Conservation (phyloP, 2,113 vertebrate species). For the Tychaedon coryphoeus region DNA sequence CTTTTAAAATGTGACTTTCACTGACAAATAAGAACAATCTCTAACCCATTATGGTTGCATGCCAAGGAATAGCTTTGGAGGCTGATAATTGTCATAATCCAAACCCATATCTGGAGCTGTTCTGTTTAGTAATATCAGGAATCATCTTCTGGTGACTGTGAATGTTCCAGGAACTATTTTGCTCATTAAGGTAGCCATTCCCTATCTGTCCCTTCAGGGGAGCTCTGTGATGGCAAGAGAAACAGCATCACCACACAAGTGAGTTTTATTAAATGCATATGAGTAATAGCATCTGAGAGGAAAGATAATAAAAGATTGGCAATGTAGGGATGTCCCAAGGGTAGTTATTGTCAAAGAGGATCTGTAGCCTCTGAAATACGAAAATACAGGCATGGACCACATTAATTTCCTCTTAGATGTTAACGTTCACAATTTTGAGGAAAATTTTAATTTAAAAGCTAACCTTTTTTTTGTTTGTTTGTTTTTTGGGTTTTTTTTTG, state of each 20-base stretch:
- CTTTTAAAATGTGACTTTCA: background rate
- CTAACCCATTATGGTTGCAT: background rate
- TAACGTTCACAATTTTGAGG: background rate
- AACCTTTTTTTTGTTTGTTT: background rate
- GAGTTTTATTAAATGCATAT: background rate
- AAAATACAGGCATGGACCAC: background rate
- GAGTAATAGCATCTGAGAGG: background rate
- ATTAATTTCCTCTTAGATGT: background rate
- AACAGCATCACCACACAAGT: background rate
- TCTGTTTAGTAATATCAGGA: background rate
- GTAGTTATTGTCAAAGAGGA: background rate
- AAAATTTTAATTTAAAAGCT: background rate
- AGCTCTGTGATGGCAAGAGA: background rate
- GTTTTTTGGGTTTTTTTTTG: no score
- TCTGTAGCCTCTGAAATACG: background rate
- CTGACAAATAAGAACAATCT: background rate
- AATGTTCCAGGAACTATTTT: background rate
- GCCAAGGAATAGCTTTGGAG: background rate
- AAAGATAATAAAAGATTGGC: background rate
- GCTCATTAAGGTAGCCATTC: background rate
- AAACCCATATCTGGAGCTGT: background rate
- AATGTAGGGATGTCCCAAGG: background rate
- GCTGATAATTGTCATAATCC: background rate
- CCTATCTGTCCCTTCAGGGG: background rate
- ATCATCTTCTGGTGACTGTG: fast-evolving